phyloP scores from a whole-genome alignment of 1,140 invertebrate genomes.

The Drosophila orosa region DNA sequence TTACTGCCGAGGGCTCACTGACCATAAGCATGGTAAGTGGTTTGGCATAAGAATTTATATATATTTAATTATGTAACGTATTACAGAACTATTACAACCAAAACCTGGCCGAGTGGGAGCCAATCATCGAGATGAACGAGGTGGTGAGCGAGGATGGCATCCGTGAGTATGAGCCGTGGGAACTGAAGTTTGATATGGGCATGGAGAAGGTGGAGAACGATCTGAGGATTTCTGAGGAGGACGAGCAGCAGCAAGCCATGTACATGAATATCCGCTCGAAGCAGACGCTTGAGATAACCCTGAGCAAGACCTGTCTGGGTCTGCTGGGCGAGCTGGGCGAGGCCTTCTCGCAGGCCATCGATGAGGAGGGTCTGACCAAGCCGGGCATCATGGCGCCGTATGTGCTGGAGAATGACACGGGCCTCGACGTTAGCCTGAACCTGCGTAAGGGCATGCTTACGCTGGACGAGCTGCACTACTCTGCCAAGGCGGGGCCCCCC shows the following conservation, averaged over 20 bases:
- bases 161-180: slow-evolving; percentile 90
- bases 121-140: slow-evolving; percentile 96
- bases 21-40: slow-evolving; percentile 68
- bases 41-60: not conserved
- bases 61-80: slow-evolving; percentile 66
- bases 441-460: slow-evolving; percentile 85
- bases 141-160: slow-evolving; percentile 86
- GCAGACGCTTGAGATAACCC: slow-evolving; percentile 92
- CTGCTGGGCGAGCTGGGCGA: slow-evolving; percentile 87
- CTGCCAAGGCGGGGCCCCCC: not conserved
- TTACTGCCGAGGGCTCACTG: slow-evolving; percentile 83
- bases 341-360: slow-evolving; percentile 89
- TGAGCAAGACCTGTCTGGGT: slow-evolving; percentile 95
- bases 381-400: slow-evolving; percentile 89
- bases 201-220: slow-evolving; percentile 63
- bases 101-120: slow-evolving; percentile 96
- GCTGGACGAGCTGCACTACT: slow-evolving; percentile 73
- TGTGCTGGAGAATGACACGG: slow-evolving; percentile 92
- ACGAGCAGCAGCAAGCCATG: slow-evolving; percentile 80
- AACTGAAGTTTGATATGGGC: slow-evolving; percentile 91
- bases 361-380: slow-evolving; percentile 79
- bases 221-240: slow-evolving; percentile 27
- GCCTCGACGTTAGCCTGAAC: slow-evolving; percentile 88
- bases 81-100: slow-evolving; percentile 97
- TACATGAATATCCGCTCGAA: slow-evolving; percentile 86